Conservation (phyloP, 2,888 invertebrate species). For the Cantharis rufa region DNA sequence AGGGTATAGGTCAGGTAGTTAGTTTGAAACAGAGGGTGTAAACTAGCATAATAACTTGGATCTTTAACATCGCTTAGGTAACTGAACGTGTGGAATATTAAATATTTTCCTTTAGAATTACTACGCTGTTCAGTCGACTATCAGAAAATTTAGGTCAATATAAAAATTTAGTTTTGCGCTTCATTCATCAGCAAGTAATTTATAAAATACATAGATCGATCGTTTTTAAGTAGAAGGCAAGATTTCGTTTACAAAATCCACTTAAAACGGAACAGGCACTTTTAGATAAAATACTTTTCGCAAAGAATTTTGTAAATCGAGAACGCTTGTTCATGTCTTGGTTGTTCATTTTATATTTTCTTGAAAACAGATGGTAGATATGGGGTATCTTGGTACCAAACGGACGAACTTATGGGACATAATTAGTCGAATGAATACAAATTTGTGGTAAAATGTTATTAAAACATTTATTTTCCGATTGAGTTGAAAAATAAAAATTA, state of each 20-base stretch:
- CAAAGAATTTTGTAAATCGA: background rate
- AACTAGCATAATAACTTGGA: background rate
- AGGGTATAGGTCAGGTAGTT: no score
- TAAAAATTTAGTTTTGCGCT: background rate
- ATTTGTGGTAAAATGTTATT: no score
- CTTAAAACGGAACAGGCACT: background rate
- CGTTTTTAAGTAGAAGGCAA: background rate
- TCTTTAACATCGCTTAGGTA: no score
- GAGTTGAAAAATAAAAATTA: background rate
- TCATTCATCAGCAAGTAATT: background rate
- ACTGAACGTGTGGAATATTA: no score
- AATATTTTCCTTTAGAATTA: no score
- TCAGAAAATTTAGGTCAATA: background rate
- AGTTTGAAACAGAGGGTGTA: no score
- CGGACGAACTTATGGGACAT: no score
- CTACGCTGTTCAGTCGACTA: background rate
- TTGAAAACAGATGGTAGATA: background rate
- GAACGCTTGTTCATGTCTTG: background rate
- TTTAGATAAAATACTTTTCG: background rate
- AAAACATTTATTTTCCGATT: background rate
- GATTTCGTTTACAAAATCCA: background rate
- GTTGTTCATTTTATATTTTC: background rate
- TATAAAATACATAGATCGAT: background rate
- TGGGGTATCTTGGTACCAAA: no score
- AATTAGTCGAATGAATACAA: no score